A percentile compares a stretch with the other conserved stretches of the same genome.
Evolutionary conservation across 2,888 invertebrate genomes (phyloP).

Genomic region (Drosophila tanythrix): DNA sequence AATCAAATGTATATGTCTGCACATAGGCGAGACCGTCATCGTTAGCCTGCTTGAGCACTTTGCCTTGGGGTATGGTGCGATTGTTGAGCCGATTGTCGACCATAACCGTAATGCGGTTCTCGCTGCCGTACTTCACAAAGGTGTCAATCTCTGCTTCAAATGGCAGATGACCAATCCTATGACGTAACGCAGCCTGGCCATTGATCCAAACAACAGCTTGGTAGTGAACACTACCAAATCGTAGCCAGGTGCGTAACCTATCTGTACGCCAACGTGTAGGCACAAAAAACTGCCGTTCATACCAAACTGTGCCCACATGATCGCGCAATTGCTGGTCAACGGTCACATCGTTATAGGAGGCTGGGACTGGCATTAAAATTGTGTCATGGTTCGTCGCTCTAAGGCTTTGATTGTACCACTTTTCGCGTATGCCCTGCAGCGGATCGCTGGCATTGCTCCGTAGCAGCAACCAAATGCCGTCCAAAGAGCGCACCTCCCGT

Average conservation of each 20-base stretch:
- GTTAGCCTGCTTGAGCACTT: conserved; percentile 86
- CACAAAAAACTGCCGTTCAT: conserved; percentile 93
- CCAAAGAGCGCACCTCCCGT: conserved; percentile 90
- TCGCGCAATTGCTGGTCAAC: conserved; percentile 91
- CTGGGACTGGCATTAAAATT: conserved; percentile 96
- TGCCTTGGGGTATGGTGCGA: conserved; percentile 96
- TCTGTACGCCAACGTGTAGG: conserved; percentile 89
- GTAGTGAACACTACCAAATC: conserved; percentile 97
- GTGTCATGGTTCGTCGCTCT: conserved; percentile 87
- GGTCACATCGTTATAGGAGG: conserved; percentile 97
- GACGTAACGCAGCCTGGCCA: conserved; percentile 90
- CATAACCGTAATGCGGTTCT: conserved; percentile 94
- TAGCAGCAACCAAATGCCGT: conserved; percentile 96
- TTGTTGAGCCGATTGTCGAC: conserved; percentile 96
- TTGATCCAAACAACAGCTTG: conserved; percentile 96
- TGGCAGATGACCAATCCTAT: conserved; percentile 97
- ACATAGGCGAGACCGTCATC: conserved; percentile 87
- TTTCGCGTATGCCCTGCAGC: conserved; percentile 89
- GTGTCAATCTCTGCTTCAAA: conserved; percentile 94
- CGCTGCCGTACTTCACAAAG: conserved; percentile 87
- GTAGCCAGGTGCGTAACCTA: conserved; percentile 89
- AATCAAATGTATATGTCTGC: conserved; percentile 96
- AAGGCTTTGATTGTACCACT: conserved; percentile 91
- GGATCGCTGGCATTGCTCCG: conserved; percentile 89
- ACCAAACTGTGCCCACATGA: conserved; percentile 98